phyloP scores from a whole-genome alignment of 2,888 invertebrate genomes.

The Allygus modestus region DNA sequence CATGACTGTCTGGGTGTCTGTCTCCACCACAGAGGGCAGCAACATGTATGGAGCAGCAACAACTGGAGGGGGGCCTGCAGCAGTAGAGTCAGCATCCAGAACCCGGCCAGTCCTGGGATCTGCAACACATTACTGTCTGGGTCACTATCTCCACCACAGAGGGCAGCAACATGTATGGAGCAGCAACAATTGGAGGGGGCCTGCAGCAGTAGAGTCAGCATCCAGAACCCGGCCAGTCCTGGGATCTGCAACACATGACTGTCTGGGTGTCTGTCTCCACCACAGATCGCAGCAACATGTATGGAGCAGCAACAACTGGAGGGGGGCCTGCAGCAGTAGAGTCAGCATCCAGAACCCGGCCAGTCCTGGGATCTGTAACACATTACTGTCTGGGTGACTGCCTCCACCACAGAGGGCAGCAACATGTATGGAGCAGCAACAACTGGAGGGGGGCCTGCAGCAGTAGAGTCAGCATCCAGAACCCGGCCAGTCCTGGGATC shows the following conservation, averaged over 20 bases:
- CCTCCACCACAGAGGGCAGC: too few relatives aligned
- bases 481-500: constrained; percentile 78
- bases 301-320: constrained; percentile 81
- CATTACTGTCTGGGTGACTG: too few relatives aligned
- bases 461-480: too few relatives aligned
- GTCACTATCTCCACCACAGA: constrained; percentile 7
- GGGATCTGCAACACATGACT: constrained; percentile 81
- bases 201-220: constrained; percentile 91
- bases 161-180: constrained; percentile 72
- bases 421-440: too few relatives aligned
- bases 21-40: constrained; percentile 74
- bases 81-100: constrained; percentile 91
- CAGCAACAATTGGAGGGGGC: constrained; percentile 88
- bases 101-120: constrained; percentile 94
- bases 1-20: constrained; percentile 8
- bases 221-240: constrained; percentile 93
- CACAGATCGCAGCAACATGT: too few relatives aligned
- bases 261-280: constrained; percentile 18
- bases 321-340: constrained; percentile 90
- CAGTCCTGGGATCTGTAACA: too few relatives aligned
- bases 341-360: constrained; percentile 94
- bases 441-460: constrained; percentile 80
- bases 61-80: constrained; percentile 91
- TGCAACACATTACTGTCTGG: constrained; percentile 29
- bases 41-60: constrained; percentile 79